phyloP scores from a whole-genome alignment of 2,797 vertebrate species.

The Hippopotamyrus pictus region DNA sequence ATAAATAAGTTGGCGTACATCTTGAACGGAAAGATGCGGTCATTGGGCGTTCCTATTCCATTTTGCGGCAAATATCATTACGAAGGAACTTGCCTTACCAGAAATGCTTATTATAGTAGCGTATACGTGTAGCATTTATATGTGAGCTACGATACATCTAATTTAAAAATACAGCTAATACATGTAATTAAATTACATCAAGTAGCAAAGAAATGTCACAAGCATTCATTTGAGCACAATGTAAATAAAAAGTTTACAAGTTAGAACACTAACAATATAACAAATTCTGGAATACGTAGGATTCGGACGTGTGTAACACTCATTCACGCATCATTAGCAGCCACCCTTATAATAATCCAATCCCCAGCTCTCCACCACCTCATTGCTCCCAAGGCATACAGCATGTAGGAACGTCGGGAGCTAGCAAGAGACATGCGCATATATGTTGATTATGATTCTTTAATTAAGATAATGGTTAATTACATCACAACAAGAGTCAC shows the following conservation, averaged over 20 bases:
- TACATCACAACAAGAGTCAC: background rate
- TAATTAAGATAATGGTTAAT: slow-evolving; percentile 20
- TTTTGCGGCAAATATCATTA: background rate
- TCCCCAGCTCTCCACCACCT: background rate
- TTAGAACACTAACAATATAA: background rate
- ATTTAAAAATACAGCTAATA: background rate
- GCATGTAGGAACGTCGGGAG: background rate
- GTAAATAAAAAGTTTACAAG: background rate
- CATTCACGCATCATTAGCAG: background rate
- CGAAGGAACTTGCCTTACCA: background rate
- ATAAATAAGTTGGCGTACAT: background rate
- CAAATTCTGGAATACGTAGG: background rate
- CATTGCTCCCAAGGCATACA: background rate
- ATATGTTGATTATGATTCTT: background rate
- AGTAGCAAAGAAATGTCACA: background rate
- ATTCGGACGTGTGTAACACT: background rate
- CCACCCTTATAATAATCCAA: background rate
- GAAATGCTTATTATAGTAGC: background rate
- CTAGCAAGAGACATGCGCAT: background rate
- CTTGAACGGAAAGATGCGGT: background rate
- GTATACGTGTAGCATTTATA: background rate
- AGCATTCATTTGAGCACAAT: background rate
- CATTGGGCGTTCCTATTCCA: background rate
- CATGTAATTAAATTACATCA: background rate
- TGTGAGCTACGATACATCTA: background rate